Base-by-base conservation (phyloP, 2,888 invertebrate species). In the Drosophila testacea region DNA sequence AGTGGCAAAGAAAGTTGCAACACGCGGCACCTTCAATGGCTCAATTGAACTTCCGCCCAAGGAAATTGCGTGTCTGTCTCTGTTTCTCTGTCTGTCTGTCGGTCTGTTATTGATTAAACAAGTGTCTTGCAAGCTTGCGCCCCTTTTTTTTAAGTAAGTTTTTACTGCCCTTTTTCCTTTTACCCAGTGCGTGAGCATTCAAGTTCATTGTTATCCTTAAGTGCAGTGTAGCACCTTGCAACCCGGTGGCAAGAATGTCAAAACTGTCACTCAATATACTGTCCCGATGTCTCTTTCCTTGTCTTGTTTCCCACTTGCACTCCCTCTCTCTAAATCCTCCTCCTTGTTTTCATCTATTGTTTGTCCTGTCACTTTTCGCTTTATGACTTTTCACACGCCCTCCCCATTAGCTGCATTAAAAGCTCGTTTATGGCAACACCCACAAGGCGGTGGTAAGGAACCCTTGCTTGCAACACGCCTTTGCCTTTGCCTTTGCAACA, bases 381-480 rank as follows among this genome's bases (percentile, higher is more conserved):
- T 84, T 79, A 84, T 84, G 89, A 84, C 84, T 84, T 84, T 84
- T 84, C 84, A 67, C 84, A 84, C 84, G 77, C 84, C 84, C 69
- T 22, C 41, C 38, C 69, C 64, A 76, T 81, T 77, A 71, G 64
- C 51, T 73, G 77, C 79, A 88, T 84, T 86, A 84, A 84, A 83
- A 75, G 74, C 81, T 79, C 85, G 75, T 85, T 85, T 85, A 72
- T 48, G 75, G 77, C 77, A 68, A 87, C 85, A 85, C 89, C 84
- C 83, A 55, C 39, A 16, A 6, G 16, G 32, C 9, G 32, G 50
- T 16, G 30, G 41, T 7, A 27, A 56, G 30, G 10, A 46, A 54
- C 41, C 36, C n/a, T 22, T 47, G 32, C 6, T 22, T 22, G 22
- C 22, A 22, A 22, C 22, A 22, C 22, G 22, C 22, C 22, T 22